Percentiles rank a stretch among this genome's conserved stretches.
Evolutionary conservation across 2,797 vertebrate genomes (phyloP).

Genomic region (Otus scops): DNA sequence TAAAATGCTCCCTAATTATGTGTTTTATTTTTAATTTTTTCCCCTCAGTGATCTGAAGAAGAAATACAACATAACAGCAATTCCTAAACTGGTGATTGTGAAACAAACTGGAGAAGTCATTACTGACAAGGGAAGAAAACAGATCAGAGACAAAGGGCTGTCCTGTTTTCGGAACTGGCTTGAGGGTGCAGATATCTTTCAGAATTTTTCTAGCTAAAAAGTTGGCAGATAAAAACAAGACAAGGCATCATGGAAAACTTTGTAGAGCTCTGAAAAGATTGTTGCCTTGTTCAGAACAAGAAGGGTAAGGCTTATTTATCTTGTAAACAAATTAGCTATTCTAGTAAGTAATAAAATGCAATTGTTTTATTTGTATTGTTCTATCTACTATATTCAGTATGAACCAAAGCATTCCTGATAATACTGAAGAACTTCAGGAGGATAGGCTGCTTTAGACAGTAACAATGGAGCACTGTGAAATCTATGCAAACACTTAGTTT

Average conservation of each 20-base stretch:
- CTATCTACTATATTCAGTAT: neutral
- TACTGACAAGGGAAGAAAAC: constrained; percentile 93
- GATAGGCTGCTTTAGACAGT: neutral
- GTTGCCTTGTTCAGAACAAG: neutral
- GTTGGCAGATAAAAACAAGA: neutral
- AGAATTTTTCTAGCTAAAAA: constrained; percentile 87
- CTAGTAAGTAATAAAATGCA: neutral
- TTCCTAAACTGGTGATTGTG: constrained; percentile 93
- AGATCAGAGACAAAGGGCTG: constrained; percentile 88
- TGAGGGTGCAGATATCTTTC: constrained; percentile 89
- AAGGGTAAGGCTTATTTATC: neutral
- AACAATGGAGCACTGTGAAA: neutral
- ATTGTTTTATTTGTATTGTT: neutral
- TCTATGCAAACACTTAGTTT: constrained; percentile 54
- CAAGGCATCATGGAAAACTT: neutral
- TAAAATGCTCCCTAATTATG: neutral
- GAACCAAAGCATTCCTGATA: neutral
- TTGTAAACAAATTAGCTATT: neutral
- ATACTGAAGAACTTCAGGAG: neutral
- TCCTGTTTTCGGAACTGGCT: constrained; percentile 91
- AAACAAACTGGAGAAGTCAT: constrained; percentile 93
- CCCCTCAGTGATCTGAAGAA: constrained; percentile 88
- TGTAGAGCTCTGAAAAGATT: neutral
- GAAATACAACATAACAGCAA: constrained; percentile 88
- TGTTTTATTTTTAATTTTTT: neutral